phyloP scores from a whole-genome alignment of 2,113 vertebrate species.

The Coregonus clupeaformis region DNA sequence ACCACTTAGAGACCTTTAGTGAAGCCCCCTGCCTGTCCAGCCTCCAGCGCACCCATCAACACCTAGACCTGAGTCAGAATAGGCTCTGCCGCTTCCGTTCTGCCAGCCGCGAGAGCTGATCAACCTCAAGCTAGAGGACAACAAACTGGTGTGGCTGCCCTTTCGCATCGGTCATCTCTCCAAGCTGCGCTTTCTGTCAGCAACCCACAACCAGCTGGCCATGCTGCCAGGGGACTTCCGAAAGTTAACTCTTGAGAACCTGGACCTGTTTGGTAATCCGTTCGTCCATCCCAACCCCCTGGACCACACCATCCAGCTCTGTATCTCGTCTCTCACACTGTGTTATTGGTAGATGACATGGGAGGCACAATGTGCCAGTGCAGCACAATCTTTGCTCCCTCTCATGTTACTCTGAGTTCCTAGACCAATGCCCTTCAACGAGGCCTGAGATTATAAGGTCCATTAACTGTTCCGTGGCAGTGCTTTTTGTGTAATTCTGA shows the following conservation, averaged over 20 bases:
- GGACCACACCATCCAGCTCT: conserved; percentile 84
- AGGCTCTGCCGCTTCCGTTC: conserved; percentile 83
- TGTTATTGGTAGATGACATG: conserved; percentile 95
- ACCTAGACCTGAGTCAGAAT: conserved; percentile 92
- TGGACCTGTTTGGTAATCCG: conserved; percentile 92
- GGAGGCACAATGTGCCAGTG: conserved; percentile 87
- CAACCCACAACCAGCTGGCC: conserved; percentile 86
- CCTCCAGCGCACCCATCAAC: conserved; percentile 83
- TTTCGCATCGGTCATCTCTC: conserved; percentile 81
- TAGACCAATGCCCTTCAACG: conserved; percentile 83
- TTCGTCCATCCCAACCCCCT: conserved; percentile 83
- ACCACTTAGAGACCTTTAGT: conserved; percentile 87
- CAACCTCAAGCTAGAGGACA: conserved; percentile 86
- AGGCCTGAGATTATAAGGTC: conserved; percentile 54
- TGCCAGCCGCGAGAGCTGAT: conserved; percentile 82
- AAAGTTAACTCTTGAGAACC: conserved; percentile 83
- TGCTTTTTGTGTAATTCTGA: too few relatives aligned
- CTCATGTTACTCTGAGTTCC: conserved; percentile 85
- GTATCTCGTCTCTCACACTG: conserved; percentile 88
- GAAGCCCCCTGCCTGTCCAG: conserved; percentile 83
- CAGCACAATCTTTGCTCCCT: conserved; percentile 90
- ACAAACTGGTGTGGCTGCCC: conserved; percentile 81
- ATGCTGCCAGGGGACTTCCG: conserved; percentile 86
- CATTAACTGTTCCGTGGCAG: not conserved
- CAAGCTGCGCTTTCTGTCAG: conserved; percentile 84